A percentile compares a stretch with the other conserved stretches of the same genome.
phyloP scores from a whole-genome alignment of 1,140 invertebrate genomes.

The Drosophila sproati region DNA sequence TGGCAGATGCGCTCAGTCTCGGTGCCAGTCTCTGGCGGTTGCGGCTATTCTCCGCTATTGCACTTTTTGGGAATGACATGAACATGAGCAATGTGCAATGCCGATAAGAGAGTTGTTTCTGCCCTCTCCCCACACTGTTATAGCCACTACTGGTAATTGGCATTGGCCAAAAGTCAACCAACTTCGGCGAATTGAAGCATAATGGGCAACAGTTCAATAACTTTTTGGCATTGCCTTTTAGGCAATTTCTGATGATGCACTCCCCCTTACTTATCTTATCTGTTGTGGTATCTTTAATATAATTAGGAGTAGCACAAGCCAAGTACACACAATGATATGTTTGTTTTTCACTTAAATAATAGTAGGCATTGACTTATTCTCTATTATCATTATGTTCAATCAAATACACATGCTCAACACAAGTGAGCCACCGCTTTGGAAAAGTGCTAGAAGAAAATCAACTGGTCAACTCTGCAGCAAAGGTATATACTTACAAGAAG shows the following conservation, averaged over 20 bases:
- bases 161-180: slow-evolving; percentile 62
- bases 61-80: slow-evolving; percentile 54
- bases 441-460: no score
- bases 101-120: slow-evolving; percentile 56
- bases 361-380: background rate
- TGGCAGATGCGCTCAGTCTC: slow-evolving; percentile 64
- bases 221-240: slow-evolving; percentile 65
- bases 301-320: slow-evolving; percentile 23
- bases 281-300: slow-evolving; percentile 12
- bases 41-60: slow-evolving; percentile 15
- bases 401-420: no score
- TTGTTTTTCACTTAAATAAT: background rate
- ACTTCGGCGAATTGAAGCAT: slow-evolving; percentile 67
- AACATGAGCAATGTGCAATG: slow-evolving; percentile 76
- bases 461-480: no score
- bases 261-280: slow-evolving; percentile 21
- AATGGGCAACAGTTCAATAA: slow-evolving; percentile 80
- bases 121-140: background rate
- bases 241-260: slow-evolving; percentile 11
- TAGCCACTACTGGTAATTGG: slow-evolving; percentile 52
- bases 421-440: no score
- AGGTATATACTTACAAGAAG: no score
- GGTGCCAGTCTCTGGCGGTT: slow-evolving; percentile 24
- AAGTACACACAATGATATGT: slow-evolving; percentile 3
- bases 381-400: background rate